Evolutionary conservation across 2,888 invertebrate genomes (phyloP).

Genomic region (Cylindroiulus punctatus): DNA sequence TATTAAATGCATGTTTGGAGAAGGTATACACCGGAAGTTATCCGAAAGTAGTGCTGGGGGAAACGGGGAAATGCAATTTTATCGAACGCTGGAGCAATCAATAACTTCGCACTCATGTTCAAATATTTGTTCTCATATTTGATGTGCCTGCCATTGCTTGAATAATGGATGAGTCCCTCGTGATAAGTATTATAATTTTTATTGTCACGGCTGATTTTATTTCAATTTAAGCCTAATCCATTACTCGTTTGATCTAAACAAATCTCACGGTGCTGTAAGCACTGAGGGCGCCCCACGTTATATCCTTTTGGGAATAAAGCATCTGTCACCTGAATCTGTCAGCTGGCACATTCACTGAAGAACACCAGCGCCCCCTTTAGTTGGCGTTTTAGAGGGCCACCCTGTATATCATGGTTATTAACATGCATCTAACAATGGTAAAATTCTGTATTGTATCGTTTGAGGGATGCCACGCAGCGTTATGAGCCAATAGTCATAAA

Average conservation of each 20-base stretch:
- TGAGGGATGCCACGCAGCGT: constrained; percentile 25
- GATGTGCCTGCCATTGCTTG: neutral
- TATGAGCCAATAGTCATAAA: constrained; percentile 38
- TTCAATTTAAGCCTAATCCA: no score
- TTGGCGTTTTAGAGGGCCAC: no score
- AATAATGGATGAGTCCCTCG: neutral
- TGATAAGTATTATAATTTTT: no score
- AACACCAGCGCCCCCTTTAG: no score
- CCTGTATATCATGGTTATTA: neutral
- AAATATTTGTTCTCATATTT: neutral
- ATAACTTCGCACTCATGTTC: neutral
- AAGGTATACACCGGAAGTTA: no score
- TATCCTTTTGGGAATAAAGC: no score
- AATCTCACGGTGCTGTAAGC: neutral
- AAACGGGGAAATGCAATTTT: neutral
- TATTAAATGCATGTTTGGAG: no score
- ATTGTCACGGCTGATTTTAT: no score
- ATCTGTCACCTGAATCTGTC: no score
- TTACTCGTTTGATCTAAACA: no score
- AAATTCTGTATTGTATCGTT: neutral
- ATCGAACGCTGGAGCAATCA: neutral
- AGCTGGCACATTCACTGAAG: no score
- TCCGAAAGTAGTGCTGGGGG: no score
- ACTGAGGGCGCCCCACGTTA: neutral
- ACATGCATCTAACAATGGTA: neutral